A percentile compares a stretch with the other conserved stretches of the same genome.
phyloP scores from a whole-genome alignment of 1,140 invertebrate genomes.

The Atopsyche davidsoni region DNA sequence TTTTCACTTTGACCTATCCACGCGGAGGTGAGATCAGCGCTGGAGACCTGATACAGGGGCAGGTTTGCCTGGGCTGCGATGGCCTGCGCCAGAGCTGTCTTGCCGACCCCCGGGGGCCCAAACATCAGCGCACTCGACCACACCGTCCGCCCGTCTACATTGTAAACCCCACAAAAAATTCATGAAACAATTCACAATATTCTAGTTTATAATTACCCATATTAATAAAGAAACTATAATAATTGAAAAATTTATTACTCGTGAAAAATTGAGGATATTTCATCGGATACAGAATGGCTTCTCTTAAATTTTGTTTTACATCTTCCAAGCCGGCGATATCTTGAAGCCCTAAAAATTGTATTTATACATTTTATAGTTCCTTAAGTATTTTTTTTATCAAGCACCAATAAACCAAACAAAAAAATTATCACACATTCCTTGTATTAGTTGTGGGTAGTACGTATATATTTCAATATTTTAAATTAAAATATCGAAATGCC shows the following conservation, averaged over 20 bases:
- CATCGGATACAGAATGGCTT: constrained; percentile 66
- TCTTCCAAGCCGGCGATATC: constrained; percentile 58
- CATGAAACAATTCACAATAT: no score
- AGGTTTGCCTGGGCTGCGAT: constrained; percentile 48
- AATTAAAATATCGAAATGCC: no score
- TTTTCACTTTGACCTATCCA: constrained; percentile 57
- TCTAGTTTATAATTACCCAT: constrained; percentile 1
- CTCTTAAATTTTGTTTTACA: constrained; percentile 65
- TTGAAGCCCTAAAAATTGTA: constrained; percentile 39
- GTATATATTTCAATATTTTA: no score
- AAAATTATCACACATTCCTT: no score
- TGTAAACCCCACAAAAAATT: no score
- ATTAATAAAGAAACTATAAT: not conserved
- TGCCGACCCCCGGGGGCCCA: constrained; percentile 67
- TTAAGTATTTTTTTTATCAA: no score
- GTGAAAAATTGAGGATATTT: constrained; percentile 66
- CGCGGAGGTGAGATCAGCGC: constrained; percentile 48
- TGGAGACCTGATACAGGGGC: constrained; percentile 49
- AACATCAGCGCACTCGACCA: constrained; percentile 57
- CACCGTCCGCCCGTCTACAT: constrained; percentile 17
- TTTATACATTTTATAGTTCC: no score
- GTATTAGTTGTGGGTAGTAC: no score
- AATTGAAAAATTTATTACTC: constrained; percentile 42
- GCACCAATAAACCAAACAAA: no score
- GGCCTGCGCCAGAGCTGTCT: constrained; percentile 58